A percentile compares a stretch with the other conserved stretches of the same genome.
These are phyloP conservation scores for Lithobius niger DNA, from an alignment of 1,140 invertebrate genomes.

Conservation along the genomic window DNA sequence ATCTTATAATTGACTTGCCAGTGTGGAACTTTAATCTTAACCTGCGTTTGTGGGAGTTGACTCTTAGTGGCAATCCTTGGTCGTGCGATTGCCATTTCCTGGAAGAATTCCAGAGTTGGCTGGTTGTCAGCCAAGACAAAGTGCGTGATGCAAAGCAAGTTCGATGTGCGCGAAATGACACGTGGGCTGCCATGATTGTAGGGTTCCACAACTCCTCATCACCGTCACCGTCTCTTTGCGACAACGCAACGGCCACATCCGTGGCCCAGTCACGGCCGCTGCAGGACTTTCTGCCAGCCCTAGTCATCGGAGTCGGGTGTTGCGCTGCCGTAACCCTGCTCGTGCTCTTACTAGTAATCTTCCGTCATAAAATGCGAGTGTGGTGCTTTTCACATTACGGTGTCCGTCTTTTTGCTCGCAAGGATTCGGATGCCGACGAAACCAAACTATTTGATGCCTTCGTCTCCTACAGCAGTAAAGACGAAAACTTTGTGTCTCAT, in stretches of 20 bases:
- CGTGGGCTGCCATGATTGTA: constrained; percentile 66
- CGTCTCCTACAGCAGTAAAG: constrained; percentile 81
- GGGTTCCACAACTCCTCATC: constrained; percentile 11
- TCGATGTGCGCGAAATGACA: constrained; percentile 44
- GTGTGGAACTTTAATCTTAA: constrained; percentile 70
- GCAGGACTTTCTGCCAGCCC: constrained; percentile 65
- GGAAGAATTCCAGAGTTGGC: constrained; percentile 67
- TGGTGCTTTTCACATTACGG: constrained; percentile 83
- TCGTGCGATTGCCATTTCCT: constrained; percentile 79
- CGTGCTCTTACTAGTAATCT: constrained; percentile 44
- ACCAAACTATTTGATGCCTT: constrained; percentile 86
- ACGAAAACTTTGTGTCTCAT: constrained; percentile 75
- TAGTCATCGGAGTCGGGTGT: constrained; percentile 57
- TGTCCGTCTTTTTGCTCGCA: constrained; percentile 51
- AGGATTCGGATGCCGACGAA: constrained; percentile 47
- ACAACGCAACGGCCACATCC: constrained; percentile 59
- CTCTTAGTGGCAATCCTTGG: constrained; percentile 68
- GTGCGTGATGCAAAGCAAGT: constrained; percentile 44
- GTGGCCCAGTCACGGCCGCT: constrained; percentile 65
- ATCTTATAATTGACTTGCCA: constrained; percentile 61
- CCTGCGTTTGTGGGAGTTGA: constrained; percentile 50
- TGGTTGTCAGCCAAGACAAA: constrained; percentile 48
- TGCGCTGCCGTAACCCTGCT: constrained; percentile 53
- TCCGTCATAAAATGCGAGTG: constrained; percentile 71
- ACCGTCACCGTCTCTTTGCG: constrained; percentile 14